A percentile compares a stretch with the other conserved stretches of the same genome.
phyloP scores from a whole-genome alignment of 1,140 invertebrate genomes.

The Oedothorax gibbosus region DNA sequence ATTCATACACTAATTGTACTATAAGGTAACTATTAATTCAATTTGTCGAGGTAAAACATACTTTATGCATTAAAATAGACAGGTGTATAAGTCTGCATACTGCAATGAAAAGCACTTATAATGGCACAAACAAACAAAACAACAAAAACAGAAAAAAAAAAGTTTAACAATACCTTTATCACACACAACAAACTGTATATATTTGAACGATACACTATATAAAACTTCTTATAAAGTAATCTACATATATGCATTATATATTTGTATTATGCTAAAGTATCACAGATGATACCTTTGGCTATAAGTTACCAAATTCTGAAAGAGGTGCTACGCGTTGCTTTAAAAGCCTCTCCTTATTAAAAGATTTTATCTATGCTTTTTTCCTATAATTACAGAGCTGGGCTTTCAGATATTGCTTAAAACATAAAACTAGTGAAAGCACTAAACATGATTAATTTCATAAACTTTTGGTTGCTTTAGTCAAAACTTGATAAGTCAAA shows the following conservation, averaged over 20 bases:
- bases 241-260: constrained; percentile 55
- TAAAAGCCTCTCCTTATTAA: constrained; percentile 15
- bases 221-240: constrained; percentile 57
- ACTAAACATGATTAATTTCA: not conserved
- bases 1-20: no score
- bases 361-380: not conserved
- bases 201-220: constrained; percentile 46
- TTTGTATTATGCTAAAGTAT: constrained; percentile 57
- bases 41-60: no score
- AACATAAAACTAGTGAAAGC: not conserved
- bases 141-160: constrained; percentile 24
- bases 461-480: not conserved
- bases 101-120: constrained; percentile 11
- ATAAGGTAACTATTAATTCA: no score
- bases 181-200: constrained; percentile 29
- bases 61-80: no score
- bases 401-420: not conserved
- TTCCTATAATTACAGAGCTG: constrained; percentile 23
- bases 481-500: not conserved
- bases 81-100: not conserved
- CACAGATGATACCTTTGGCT: constrained; percentile 60
- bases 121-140: constrained; percentile 36
- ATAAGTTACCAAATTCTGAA: constrained; percentile 55
- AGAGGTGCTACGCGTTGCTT: constrained; percentile 32
- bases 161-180: constrained; percentile 16